Conservation (phyloP, 1,140 invertebrate species). For the Lordiphosa stackelbergi region DNA sequence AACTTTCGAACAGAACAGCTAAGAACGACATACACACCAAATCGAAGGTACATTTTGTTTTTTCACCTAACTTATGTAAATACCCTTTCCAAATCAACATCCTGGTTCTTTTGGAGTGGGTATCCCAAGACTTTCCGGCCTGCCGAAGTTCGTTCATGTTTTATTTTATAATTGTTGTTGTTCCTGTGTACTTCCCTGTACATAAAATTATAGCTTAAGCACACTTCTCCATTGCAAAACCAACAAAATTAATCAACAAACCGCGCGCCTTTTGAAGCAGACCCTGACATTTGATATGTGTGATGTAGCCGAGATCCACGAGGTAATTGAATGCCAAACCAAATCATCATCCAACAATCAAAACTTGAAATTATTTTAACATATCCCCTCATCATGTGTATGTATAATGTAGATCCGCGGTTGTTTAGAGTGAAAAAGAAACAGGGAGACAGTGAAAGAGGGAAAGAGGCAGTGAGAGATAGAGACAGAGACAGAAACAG, state of each 20-base stretch:
- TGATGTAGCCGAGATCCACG: constrained; percentile 13
- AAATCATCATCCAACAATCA: constrained; percentile 16
- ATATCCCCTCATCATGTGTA: constrained; percentile 1
- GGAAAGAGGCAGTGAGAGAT: constrained; percentile 4
- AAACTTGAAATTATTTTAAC: constrained; percentile 10
- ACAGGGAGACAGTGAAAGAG: constrained; percentile 4
- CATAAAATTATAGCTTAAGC: constrained; percentile 1
- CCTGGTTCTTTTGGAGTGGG: constrained; percentile 6
- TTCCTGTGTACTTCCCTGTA: constrained; percentile 11
- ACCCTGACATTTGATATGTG: no score
- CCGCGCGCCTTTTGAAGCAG: constrained; percentile 2
- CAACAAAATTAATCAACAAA: constrained; percentile 3
- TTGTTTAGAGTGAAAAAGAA: constrained; percentile 18
- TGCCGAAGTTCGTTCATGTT: constrained; percentile 14
- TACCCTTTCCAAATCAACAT: constrained; percentile 13
- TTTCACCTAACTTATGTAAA: constrained; percentile 15
- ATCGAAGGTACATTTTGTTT: constrained; percentile 8
- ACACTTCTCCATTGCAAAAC: constrained; percentile 13
- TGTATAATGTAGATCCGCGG: no score
- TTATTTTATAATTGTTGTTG: neutral
- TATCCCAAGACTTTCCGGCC: constrained; percentile 3
- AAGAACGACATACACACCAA: constrained; percentile 4
- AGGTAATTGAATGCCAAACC: constrained; percentile 37
- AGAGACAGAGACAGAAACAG: constrained; percentile 8
- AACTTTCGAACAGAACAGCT: constrained; percentile 2